Evolutionary conservation across 2,113 vertebrate species (phyloP), one percentile per base, ranked within the genome.

Genomic region (Caracal caracal): DNA sequence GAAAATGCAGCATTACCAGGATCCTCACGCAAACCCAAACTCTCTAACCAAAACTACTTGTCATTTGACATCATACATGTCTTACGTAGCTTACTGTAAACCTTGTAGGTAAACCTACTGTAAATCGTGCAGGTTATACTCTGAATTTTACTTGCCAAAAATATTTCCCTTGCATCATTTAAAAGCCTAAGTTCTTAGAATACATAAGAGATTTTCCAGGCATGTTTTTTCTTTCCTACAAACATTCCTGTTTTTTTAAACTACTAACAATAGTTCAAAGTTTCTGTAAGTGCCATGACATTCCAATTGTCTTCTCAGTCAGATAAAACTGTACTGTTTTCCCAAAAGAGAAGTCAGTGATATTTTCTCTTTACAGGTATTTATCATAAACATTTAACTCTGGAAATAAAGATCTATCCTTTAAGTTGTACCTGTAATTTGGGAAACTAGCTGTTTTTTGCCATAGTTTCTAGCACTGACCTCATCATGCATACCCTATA

Each of bases 121-220:
- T 43, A 43, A 95, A 93, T 75, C 88, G 71, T 43, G 24, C 66
- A 11, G 68, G 95, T 79, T 65, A 26, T 22, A 37, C 5, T 71
- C 92, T 96, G 96, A 88, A 95, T 76, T 91, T 96, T 66, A 87
- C 28, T 96, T 87, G 80, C 0, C 87, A 93, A 97, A 92, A 93
- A 84, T 3, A 61, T 13, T 91, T 96, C 95, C 43, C 65, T 93
- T 73, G 15, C 51, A 56, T 33, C 40, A 85, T 94, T 96, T 95
- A 51, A 93, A 75, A 91, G 53, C 63, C 3, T 79, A 81, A 35
- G 13, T 82, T 93, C 78, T 94, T 75, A 92, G 24, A 96, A 78
- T n/a, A 96, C 59, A 94, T 30, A 33, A 40, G 83, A 68, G 80
- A 71, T 88, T 63, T 66, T 6, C 43, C 47, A 76, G 63, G 78